Evolutionary conservation across 2,888 invertebrate genomes (phyloP).

Genomic region (Macrophya alboannulata): DNA sequence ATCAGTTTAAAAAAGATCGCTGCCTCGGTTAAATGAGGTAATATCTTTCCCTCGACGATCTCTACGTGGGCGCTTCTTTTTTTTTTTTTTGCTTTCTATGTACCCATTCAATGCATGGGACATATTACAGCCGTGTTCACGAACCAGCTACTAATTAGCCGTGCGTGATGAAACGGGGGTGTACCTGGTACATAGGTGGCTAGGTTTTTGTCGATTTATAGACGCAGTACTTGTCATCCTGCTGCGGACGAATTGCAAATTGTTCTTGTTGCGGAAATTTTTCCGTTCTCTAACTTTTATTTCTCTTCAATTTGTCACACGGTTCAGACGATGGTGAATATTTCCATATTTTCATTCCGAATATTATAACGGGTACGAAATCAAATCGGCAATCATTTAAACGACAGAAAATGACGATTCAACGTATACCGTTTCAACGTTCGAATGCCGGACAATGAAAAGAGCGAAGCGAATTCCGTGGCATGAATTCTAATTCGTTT

Average conservation of each 20-base stretch:
- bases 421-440: conserved; percentile 23
- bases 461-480: conserved; percentile 14
- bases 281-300: background rate
- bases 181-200: background rate
- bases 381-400: background rate
- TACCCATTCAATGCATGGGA: conserved; percentile 12
- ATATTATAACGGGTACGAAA: background rate
- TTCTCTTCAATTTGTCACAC: background rate
- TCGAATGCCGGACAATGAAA: background rate
- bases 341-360: background rate
- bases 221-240: background rate
- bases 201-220: background rate
- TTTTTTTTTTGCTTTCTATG: background rate
- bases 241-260: background rate
- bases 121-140: background rate
- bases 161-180: conserved; percentile 10
- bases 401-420: background rate
- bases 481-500: conserved; percentile 31
- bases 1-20: background rate
- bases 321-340: background rate
- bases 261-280: background rate
- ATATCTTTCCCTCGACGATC: background rate
- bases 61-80: background rate
- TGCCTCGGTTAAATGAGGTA: background rate
- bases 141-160: conserved; percentile 7